Evolutionary conservation across 2,888 invertebrate species (phyloP), one percentile per base, ranked within the genome.

Genomic region (Melinaea marsaeus): DNA sequence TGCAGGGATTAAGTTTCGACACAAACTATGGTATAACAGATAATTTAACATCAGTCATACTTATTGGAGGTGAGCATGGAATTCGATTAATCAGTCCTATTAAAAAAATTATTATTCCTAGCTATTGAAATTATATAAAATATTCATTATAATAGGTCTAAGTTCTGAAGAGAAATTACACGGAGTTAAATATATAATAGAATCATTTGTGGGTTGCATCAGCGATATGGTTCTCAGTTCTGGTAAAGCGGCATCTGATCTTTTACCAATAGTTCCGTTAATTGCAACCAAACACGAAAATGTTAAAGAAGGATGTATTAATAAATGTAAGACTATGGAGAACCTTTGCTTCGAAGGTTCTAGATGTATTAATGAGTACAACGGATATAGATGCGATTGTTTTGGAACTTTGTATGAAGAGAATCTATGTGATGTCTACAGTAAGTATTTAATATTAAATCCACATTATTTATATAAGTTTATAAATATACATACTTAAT

Each of bases 371-470:
- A 98, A 98, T 85, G 96, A 97, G 79, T 98, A 98, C 84, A 95
- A 96, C 75, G 94, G 95, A 64, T 93, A 96, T 66, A 95, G 95
- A 22, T 98, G 98, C 80, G 97, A 98, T 81, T 98, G 98, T 83
- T 98, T 97, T 78, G 97, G 97, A 33, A 97, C 97, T 2, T 92
- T 94, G 75, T 97, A 97, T 83, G 98, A 98, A 87, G 98, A 98
- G 71, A 95, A 96, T 74, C 94, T 95, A 72, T 98, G 98, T 87
- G 96, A 97, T 88, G 95, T 96, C 74, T 96, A 95, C 81, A 97
- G 98, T 98, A 91, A 93, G 94, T 92, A 75, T 64, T n/a, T 32
- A 32, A 51, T 51, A 32, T 9, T 9, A 9, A 42, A 9, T 42
- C 9, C 11, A 1, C 11, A 42, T 42, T 22, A 22, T 22, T 22